Base-by-base conservation (phyloP, 2,113 vertebrate species). In the Elephas maximus region DNA sequence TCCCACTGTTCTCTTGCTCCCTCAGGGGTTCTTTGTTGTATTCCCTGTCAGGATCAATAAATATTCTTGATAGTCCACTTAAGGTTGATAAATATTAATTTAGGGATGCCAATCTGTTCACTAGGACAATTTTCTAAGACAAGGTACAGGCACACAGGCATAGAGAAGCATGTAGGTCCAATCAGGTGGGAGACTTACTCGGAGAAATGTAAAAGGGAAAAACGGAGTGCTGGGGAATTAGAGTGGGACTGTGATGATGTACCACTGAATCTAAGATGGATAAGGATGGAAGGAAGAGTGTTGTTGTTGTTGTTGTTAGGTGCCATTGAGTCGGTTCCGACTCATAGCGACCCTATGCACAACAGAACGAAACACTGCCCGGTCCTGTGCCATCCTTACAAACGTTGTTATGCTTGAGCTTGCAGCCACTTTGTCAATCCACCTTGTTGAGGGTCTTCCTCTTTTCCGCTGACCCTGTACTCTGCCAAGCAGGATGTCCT, bases 51-150 rank as follows among this genome's bases (percentile, higher is more conserved):
- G 37, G 37, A 2, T 37, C 37, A 37, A 37, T 45, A 37, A 87
- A 63, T 87, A 76, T n/a, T 94, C 87, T 69, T 81, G 20, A 95
- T 48, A 91, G 53, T 80, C 65, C 30, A 77, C 78, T 74, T 85
- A 97, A 90, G 48, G 37, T 60, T 84, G 30, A n/a, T 51, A 91
- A 88, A 57, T 57, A 69, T 9, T 73, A 91, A 84, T 18, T 81
- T 86, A 93, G n/a, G 71, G 41, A 87, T 80, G 65, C 26, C 83
- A 86, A 2, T 83, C 30, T 91, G 20, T 62, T 91, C 62, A 82
- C 33, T 30, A 91, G 88, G 44, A 90, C 76, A 93, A 87, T 84
- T 93, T 92, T 94, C 85, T 62, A 44, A 26, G 74, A 84, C 48
- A 93, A 69, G 60, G 67, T 60, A 92, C 48, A 78, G 44, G 60